phyloP scores from a whole-genome alignment of 2,888 invertebrate genomes.

The Ennomos erosarius region DNA sequence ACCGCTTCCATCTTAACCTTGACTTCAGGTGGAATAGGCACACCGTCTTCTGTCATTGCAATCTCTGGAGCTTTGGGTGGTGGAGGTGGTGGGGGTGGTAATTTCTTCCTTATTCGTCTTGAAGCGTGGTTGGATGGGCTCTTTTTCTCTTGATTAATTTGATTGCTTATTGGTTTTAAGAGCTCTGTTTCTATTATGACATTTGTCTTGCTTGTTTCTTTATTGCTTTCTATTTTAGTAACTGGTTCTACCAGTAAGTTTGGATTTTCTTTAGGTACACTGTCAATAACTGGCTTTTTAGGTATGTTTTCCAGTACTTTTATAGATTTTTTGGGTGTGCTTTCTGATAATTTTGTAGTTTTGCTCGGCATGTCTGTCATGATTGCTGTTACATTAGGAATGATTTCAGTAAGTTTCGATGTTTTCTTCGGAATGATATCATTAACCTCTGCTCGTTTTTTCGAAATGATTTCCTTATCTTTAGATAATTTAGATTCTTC shows the following conservation, averaged over 20 bases:
- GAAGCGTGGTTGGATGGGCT: conserved; percentile 66
- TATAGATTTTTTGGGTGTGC: conserved; percentile 16
- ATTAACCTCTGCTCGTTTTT: conserved; percentile 31
- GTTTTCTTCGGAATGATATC: conserved; percentile 43
- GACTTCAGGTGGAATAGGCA: conserved; percentile 80
- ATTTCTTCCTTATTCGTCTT: conserved; percentile 69
- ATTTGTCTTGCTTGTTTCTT: conserved; percentile 8
- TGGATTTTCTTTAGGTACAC: conserved; percentile 31
- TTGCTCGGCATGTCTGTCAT: conserved; percentile 28
- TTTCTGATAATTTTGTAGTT: conserved; percentile 22
- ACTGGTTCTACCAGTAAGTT: conserved; percentile 29
- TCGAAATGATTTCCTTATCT: conserved; percentile 12
- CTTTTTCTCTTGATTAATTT: conserved; percentile 52
- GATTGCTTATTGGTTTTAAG: conserved; percentile 21
- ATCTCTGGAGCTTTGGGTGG: conserved; percentile 44
- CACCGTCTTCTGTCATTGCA: conserved; percentile 53
- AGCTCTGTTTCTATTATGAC: conserved; percentile 20
- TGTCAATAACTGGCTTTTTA: conserved; percentile 27
- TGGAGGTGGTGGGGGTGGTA: conserved; percentile 79
- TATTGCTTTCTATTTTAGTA: conserved; percentile 31
- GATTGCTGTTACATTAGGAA: conserved; percentile 21
- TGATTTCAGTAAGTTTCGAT: conserved; percentile 30
- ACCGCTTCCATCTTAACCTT: conserved; percentile 87
- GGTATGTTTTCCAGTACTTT: conserved; percentile 8
- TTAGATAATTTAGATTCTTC: conserved; percentile 44